Base-by-base conservation (phyloP, 2,797 vertebrate species). In the Synanceia verrucosa region DNA sequence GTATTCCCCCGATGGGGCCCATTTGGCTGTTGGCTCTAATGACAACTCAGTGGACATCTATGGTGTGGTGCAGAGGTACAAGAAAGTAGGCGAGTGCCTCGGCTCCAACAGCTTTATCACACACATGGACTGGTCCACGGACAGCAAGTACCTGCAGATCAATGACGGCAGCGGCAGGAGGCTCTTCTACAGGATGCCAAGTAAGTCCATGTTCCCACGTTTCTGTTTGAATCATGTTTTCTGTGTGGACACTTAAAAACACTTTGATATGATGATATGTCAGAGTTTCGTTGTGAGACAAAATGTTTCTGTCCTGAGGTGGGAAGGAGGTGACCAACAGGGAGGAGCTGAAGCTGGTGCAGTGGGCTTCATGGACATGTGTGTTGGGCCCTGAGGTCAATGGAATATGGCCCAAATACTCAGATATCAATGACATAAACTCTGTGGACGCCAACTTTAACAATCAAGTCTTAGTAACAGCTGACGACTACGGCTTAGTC, bases 391-490 rank as follows among this genome's bases (percentile, higher is more conserved):
- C 96, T 60, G 98, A 99, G 88, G 97, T 99, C 26, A 98, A 98
- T 75, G 98, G 98, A 82, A 97, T 99, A 86, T 97, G 96, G 96
- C 98, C 97, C 79, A 99, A 99, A 84, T 99, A 99, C 90, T 98
- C 97, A 1, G 95, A 98, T 70, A 94, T 95, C 87, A 99, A 95
- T 84, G 96, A 99, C 83, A 96, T 99, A 83, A 99, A 98, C 94
- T 98, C 98, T 63, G 96, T 98, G 82, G 98, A 99, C 60, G 97
- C 96, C 58, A 99, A 99, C 93, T 97, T 96, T 84, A 95, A 92
- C 88, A 97, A 95, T 66, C 97, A 99, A 94, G 96, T 99, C 89
- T 93, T 99, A 91, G 98, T 98, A 84, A 97, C 98, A 46, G 98
- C 97, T 24, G 98, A 99, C 64, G 97, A 99, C 89, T 99, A 97